Conservation (phyloP, 2,888 invertebrate species). For the Lathronympha strigana region DNA sequence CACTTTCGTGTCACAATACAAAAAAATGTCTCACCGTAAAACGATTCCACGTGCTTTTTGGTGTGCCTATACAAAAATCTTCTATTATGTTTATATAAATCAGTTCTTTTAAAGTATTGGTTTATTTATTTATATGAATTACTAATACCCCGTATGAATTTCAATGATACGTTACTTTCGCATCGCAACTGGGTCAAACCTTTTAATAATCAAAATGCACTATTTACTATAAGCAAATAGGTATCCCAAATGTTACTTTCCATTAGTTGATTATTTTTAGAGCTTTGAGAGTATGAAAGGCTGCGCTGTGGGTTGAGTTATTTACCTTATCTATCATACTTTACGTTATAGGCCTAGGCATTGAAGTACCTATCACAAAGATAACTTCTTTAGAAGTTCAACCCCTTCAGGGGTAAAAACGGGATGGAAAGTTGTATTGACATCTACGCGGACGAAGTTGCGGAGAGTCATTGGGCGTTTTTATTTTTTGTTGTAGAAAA, state of each 20-base stretch:
- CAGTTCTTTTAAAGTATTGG: neutral
- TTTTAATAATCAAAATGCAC: constrained; percentile 23
- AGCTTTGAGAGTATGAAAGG: neutral
- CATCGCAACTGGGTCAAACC: constrained; percentile 20
- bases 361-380: no score
- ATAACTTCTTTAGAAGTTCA: no score
- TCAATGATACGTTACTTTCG: constrained; percentile 4
- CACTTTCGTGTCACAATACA: no score
- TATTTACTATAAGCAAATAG: constrained; percentile 20
- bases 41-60: no score
- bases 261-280: constrained; percentile 26
- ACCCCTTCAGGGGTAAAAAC: no score
- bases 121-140: neutral
- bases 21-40: no score
- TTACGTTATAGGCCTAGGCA: no score
- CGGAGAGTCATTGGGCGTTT: no score
- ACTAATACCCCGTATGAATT: neutral
- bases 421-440: no score
- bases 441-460: no score
- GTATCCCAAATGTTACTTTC: constrained; percentile 4
- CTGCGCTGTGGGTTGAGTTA: neutral
- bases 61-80: neutral
- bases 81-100: neutral
- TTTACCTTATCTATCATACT: no score
- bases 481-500: no score